phyloP scores from a whole-genome alignment of 2,113 vertebrate species.

The human (Homo sapiens) region GRCh38 chr3:124102501-124103000 shows the following conservation, averaged over 20 bases:
- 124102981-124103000: neutral
- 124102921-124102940: neutral
- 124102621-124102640: neutral
- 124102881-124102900: neutral
- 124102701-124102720: neutral
- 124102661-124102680: neutral
- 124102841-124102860: neutral
- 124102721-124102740: conserved; percentile 3
- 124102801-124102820: neutral
- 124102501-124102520: neutral
- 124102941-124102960: neutral
- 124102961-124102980: neutral
- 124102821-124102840: neutral
- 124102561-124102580: neutral
- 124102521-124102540: neutral
- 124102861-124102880: neutral
- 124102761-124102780: neutral
- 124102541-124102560: neutral
- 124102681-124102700: neutral
- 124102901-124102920: neutral
- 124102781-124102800: neutral
- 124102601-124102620: neutral
- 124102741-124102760: neutral
- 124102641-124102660: neutral
- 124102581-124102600: neutral